Base-by-base conservation (phyloP, 2,113 vertebrate genomes). In the Procavia capensis region DNA sequence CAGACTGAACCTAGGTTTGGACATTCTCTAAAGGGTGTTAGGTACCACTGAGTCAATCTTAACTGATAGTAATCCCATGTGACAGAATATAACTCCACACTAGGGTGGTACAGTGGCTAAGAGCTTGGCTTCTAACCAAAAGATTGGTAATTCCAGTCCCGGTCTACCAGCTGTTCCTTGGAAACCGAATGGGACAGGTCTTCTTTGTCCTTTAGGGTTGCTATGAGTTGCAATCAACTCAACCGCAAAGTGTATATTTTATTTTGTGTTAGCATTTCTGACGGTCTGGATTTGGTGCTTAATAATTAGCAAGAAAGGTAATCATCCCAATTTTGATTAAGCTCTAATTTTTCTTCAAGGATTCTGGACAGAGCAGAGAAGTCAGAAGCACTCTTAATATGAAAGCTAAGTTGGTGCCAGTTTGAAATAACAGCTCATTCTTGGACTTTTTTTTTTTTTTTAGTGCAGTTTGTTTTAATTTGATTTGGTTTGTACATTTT, bases 401-500 rank as follows among this genome's bases (percentile, higher is more conserved):
- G 19, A 93, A 80, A 91, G 94, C 75, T 72, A 81, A 95, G 78
- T 89, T 74, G 90, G 88, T 95, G 27, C 50, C 82, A 80, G 64
- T 97, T 90, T 91, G 57, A 95, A 94, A 47, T 72, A 95, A 92
- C 39, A 82, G 79, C 45, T 96, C 83, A 41, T 91, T 74, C 16
- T 9, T 89, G 43, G 76, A 72, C 82, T 70, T 88, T 63, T 61
- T 61, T 29, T 54, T 88, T 86, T 78, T 70, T 66, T 84, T 27
- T 31, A 95, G 93, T 57, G 86, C 76, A 93, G 36, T 93, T 94
- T 96, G 74, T 94, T 96, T 95, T 97, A 90, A 79, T 96, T 97
- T 88, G 87, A 66, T 96, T 96, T 97, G 94, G 75, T 90, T 97
- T 94, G 94, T 95, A 91, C 95, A 95, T 97, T 96, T 98, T 95